Evolutionary conservation across 2,888 invertebrate genomes (phyloP).

Genomic region (Standfussiana lucernea): DNA sequence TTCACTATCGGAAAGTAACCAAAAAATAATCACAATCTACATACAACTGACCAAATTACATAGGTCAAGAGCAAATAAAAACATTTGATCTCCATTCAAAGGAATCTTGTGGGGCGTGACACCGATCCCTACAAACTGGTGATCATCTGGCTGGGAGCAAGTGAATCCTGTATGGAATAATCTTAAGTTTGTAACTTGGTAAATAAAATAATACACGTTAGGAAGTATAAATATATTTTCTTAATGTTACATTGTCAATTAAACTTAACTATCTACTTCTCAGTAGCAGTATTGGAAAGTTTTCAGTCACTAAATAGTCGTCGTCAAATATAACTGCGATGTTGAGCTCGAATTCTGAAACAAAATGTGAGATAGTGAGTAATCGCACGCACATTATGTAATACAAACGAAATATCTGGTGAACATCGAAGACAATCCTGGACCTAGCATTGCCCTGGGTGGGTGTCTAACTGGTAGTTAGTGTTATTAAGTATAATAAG

Average conservation of each 20-base stretch:
- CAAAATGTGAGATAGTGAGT: slow-evolving; percentile 48
- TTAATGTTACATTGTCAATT: slow-evolving; percentile 5
- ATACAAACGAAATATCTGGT: neutral
- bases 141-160: neutral
- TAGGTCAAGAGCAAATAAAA: neutral
- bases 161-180: neutral
- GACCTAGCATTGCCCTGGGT: neutral
- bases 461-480: neutral
- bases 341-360: slow-evolving; percentile 98
- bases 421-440: neutral
- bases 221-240: slow-evolving; percentile 3
- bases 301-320: slow-evolving; percentile 98
- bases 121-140: neutral
- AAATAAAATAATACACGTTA: slow-evolving; percentile 7
- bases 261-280: slow-evolving; percentile 75
- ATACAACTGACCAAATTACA: neutral
- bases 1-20: neutral
- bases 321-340: slow-evolving; percentile 97
- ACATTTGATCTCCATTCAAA: neutral
- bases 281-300: slow-evolving; percentile 94
- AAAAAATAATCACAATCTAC: neutral
- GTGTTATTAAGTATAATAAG: neutral
- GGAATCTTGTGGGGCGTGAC: neutral
- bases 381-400: neutral
- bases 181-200: neutral